Percentiles rank a stretch among this genome's conserved stretches.
Evolutionary conservation across 2,888 invertebrate species (phyloP).

Genomic region (Philopedon plagiatum): DNA sequence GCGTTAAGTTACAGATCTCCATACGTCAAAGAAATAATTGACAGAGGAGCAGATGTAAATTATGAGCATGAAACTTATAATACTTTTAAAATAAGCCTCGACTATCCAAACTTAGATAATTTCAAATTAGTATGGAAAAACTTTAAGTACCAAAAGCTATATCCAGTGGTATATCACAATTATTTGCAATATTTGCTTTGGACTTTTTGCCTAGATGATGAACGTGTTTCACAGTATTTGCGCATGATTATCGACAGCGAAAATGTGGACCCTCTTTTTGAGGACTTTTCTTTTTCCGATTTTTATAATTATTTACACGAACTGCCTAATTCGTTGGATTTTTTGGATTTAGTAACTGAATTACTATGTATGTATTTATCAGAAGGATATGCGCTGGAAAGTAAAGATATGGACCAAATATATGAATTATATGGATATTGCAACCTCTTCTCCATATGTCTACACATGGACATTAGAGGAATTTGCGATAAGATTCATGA

Average conservation of each 20-base stretch:
- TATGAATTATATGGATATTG: constrained; percentile 51
- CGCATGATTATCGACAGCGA: constrained; percentile 55
- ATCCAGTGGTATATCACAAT: no score
- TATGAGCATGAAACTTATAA: constrained; percentile 48
- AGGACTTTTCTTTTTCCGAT: constrained; percentile 23
- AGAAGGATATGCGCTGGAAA: constrained; percentile 42
- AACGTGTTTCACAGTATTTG: constrained; percentile 51
- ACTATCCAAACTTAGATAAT: constrained; percentile 49
- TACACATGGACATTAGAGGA: constrained; percentile 52
- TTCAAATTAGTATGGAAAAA: constrained; percentile 54
- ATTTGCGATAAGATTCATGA: no score
- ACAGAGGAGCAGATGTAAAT: constrained; percentile 57
- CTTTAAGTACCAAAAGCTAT: constrained; percentile 48
- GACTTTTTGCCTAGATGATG: no score
- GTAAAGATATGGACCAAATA: constrained; percentile 44
- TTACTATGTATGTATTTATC: constrained; percentile 49
- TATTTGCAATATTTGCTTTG: no score
- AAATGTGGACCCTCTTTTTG: constrained; percentile 53
- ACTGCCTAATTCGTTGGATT: constrained; percentile 46
- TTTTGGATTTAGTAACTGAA: constrained; percentile 45
- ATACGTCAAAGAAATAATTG: constrained; percentile 54
- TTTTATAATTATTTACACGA: constrained; percentile 50
- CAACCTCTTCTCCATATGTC: constrained; percentile 51
- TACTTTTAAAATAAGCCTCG: constrained; percentile 47
- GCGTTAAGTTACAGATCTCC: constrained; percentile 53